phyloP scores from a whole-genome alignment of 2,888 invertebrate genomes.

The Leptura quadrifasciata region DNA sequence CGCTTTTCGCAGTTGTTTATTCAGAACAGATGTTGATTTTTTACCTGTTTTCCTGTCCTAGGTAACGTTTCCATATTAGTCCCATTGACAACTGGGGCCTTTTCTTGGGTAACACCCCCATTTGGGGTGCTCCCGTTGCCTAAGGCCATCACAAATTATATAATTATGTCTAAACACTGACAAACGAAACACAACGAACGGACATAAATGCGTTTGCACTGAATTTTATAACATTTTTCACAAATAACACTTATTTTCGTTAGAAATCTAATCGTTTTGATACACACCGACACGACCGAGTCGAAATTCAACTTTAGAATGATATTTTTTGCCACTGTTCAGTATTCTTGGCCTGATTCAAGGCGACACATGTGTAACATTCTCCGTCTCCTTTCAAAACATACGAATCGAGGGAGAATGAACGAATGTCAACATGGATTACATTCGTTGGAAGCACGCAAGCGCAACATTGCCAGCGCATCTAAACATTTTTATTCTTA shows the following conservation, averaged over 20 bases:
- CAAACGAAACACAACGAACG: slow-evolving; percentile 54
- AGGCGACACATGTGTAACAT: slow-evolving; percentile 23
- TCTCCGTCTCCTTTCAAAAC: slow-evolving; percentile 44
- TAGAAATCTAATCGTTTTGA: slow-evolving; percentile 44
- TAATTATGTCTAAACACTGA: slow-evolving; percentile 45
- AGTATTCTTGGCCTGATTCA: slow-evolving; percentile 49
- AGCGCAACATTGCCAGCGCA: slow-evolving; percentile 51
- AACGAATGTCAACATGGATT: slow-evolving; percentile 41
- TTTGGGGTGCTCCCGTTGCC: slow-evolving; percentile 73
- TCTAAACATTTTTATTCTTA: slow-evolving; percentile 52
- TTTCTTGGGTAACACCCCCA: slow-evolving; percentile 73
- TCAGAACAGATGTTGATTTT: slow-evolving; percentile 26
- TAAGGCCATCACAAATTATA: slow-evolving; percentile 68
- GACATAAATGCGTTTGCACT: slow-evolving; percentile 45
- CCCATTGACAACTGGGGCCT: slow-evolving; percentile 78
- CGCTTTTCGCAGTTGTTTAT: background rate
- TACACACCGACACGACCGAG: slow-evolving; percentile 58
- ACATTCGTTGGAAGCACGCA: slow-evolving; percentile 49
- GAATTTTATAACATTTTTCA: slow-evolving; percentile 54
- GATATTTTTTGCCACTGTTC: slow-evolving; percentile 60
- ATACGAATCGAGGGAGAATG: slow-evolving; percentile 16
- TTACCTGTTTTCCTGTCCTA: slow-evolving; percentile 77
- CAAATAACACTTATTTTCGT: slow-evolving; percentile 49
- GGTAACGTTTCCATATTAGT: slow-evolving; percentile 79
- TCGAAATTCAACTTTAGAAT: slow-evolving; percentile 60